phyloP scores from a whole-genome alignment of 2,797 vertebrate genomes.

The Aratinga solstitialis region DNA sequence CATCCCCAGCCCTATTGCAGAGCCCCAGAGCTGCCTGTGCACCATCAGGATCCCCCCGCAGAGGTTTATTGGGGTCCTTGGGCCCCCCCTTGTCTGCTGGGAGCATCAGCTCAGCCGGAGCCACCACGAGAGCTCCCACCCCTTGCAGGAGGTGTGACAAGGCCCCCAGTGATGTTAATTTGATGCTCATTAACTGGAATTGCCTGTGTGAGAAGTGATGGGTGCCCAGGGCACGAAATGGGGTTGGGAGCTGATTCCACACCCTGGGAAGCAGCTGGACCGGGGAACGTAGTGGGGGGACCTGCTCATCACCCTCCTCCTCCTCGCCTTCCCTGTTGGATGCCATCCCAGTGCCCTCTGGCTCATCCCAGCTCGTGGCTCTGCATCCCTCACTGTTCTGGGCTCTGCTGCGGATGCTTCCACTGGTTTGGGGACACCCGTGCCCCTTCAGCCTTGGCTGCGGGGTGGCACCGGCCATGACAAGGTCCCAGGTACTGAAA shows the following conservation, averaged over 20 bases:
- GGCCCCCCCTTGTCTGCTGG: accelerated
- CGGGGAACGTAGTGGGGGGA: neutral
- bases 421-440: accelerated
- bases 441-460: neutral
- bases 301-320: too few species aligned
- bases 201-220: accelerated
- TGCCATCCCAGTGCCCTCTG: neutral
- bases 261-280: neutral
- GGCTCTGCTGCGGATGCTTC: neutral
- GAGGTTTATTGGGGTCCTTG: neutral
- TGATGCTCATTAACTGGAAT: neutral
- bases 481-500: too few species aligned
- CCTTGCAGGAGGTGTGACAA: accelerated
- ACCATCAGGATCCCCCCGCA: neutral
- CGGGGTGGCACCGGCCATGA: accelerated
- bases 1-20: neutral
- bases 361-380: neutral
- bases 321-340: accelerated
- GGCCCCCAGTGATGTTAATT: neutral
- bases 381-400: accelerated
- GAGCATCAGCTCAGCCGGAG: neutral
- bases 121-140: accelerated
- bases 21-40: neutral
- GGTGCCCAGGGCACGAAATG: neutral
- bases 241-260: neutral